Percentiles rank a stretch among this genome's conserved stretches.
phyloP scores from a whole-genome alignment of 2,888 invertebrate species.

The Drosophila conformis region DNA sequence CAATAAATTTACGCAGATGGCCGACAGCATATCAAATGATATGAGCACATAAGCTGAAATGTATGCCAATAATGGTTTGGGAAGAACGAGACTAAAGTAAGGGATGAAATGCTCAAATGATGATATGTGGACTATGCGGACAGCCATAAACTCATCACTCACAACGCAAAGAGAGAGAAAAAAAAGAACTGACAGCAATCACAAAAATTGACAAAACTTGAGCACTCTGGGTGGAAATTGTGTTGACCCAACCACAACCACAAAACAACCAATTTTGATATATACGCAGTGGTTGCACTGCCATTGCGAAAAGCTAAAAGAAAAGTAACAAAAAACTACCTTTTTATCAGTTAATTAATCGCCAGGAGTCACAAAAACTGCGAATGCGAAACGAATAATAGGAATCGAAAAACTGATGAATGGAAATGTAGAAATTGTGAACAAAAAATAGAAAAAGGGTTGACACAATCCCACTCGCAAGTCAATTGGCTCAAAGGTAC shows the following conservation, averaged over 20 bases:
- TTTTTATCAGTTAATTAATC: slow-evolving; percentile 76
- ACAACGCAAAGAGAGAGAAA: slow-evolving; percentile 5
- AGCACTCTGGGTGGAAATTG: slow-evolving; percentile 13
- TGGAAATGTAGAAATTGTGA: slow-evolving; percentile 45
- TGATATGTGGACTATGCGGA: slow-evolving; percentile 8
- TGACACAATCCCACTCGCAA: slow-evolving; percentile 41
- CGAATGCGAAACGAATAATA: slow-evolving; percentile 47
- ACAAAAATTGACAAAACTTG: slow-evolving; percentile 71
- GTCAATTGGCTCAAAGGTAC: slow-evolving; percentile 17
- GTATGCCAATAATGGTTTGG: slow-evolving; percentile 26
- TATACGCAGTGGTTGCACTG: slow-evolving; percentile 54
- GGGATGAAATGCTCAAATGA: neutral
- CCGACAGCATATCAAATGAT: slow-evolving; percentile 14
- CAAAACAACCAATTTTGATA: neutral
- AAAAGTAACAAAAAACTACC: slow-evolving; percentile 15
- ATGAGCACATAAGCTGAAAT: slow-evolving; percentile 21
- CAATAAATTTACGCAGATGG: slow-evolving; percentile 10
- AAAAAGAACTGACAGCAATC: slow-evolving; percentile 25
- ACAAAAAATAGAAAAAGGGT: slow-evolving; percentile 59
- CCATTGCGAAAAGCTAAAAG: slow-evolving; percentile 49
- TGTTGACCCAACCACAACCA: slow-evolving; percentile 12
- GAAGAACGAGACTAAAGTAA: neutral
- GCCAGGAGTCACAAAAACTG: slow-evolving; percentile 60
- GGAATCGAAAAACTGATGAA: slow-evolving; percentile 33
- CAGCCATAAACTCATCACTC: slow-evolving; percentile 56